Evolutionary conservation across 2,797 vertebrate genomes (phyloP), one percentile per base, ranked within the genome.

Genomic region (Cynopterus sphinx): DNA sequence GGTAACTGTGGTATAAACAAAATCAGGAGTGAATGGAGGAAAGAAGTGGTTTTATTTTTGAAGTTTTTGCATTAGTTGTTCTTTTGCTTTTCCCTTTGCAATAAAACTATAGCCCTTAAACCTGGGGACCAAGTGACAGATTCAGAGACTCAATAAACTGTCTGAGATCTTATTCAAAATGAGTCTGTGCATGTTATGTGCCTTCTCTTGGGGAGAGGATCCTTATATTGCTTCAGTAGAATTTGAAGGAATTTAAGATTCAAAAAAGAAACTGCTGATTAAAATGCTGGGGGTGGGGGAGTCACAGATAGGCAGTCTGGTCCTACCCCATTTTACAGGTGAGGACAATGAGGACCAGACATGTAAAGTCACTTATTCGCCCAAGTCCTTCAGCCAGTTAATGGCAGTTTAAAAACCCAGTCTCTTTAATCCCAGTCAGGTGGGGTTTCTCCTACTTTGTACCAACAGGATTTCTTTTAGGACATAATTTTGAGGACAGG

Each of bases 201-300:
- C 31, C 16, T 75, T 83, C 84, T 59, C 77, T 43, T 5, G 15
- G 55, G 63, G 51, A 91, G 5, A 92, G 36, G n/a, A 94, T 75
- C 9, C 2, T 16, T 57, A 17, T 71, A 57, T 59, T 81, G 36
- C 81, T 83, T 71, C 70, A 71, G 36, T 13, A 85, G 79, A 51
- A 79, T 79, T 31, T 77, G 79, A 88, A 68, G 79, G n/a, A 92
- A 41, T 65, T 87, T 22, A 94, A 87, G 31, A 95, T 4, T 28
- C 86, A 36, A 22, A 46, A 82, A 63, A 61, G 43, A 91, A 94
- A 81, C 17, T 57, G 22, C 33, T 55, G n/a, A 78, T n/a, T 49
- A 87, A 86, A 77, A 94, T 63, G 26, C 51, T 33, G 31, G 36
- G 19, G 17, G 67, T n/a, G 59, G 26, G 59, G 12, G 5, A 11